Evolutionary conservation across 2,113 vertebrate species (phyloP).

Genomic region (Microtus richardsoni): DNA sequence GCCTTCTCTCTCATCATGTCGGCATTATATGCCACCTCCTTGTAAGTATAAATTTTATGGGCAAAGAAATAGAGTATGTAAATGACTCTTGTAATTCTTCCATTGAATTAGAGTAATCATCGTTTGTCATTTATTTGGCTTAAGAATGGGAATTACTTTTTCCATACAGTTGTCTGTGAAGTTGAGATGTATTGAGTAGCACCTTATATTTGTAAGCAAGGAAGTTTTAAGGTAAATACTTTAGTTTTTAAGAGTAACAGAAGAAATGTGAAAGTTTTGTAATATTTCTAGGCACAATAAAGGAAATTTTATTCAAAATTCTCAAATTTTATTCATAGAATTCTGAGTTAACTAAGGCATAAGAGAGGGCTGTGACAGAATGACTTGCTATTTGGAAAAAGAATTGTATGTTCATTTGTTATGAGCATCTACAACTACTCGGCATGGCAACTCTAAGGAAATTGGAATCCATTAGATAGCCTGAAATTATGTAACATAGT

Average conservation of each 20-base stretch:
- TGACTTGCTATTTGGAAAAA: background rate
- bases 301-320: slow-evolving; percentile 47
- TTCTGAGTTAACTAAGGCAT: background rate
- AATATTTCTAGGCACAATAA: slow-evolving; percentile 17
- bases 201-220: slow-evolving; percentile 28
- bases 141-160: slow-evolving; percentile 7
- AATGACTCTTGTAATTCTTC: background rate
- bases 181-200: background rate
- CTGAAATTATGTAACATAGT: background rate
- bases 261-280: slow-evolving; percentile 51
- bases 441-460: slow-evolving; percentile 18
- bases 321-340: background rate
- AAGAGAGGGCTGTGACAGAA: background rate
- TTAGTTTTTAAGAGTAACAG: slow-evolving; percentile 29
- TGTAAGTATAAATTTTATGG: slow-evolving; percentile 89
- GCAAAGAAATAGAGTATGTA: background rate
- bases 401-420: background rate
- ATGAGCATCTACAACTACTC: slow-evolving; percentile 7
- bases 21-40: slow-evolving; percentile 96
- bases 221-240: slow-evolving; percentile 10
- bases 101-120: background rate
- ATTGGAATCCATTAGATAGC: background rate
- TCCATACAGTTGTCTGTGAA: slow-evolving; percentile 23
- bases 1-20: slow-evolving; percentile 94
- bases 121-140: background rate